Evolutionary conservation across 2,888 invertebrate genomes (phyloP), one percentile per base, ranked within the genome.

Genomic region (Pyrgus malvae): DNA sequence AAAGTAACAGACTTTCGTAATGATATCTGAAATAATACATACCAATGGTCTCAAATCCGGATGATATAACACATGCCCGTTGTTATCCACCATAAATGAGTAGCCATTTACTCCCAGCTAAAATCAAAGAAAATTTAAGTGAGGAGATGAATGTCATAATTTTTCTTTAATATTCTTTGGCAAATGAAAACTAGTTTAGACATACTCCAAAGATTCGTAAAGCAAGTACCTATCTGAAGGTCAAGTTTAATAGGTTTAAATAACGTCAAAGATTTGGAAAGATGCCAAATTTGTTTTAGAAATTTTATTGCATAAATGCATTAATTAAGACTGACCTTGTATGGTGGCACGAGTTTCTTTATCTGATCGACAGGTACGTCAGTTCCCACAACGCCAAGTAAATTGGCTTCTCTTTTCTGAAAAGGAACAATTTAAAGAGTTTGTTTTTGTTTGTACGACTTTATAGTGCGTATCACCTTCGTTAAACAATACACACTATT

Each of bases 341-440:
- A 97, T 49, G 97, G 95, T 68, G 98, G 98, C 57, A 98, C 96
- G 78, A 98, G 93, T 92, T 98, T 97, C 83, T 95, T 95, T 72
- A 99, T 95, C 89, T 99, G 97, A 80, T 97, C 95, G 70, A 99
- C 93, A 65, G 98, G 98, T 59, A 99, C 96, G 88, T 99, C 99
- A 14, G 98, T 98, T 45, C 99, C 99, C 59, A 98, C 98, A 33
- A 99, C 98, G 46, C 99, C 99, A 62, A 99, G 91, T 62, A 99
- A 92, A 81, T 97, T 98, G 14, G 98, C 98, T 65, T 95, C 95
- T 75, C 97, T 93, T 74, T 95, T 94, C 95, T 95, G 82, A 40
- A 90, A 87, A 5, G n/a, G n/a, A n/a, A n/a, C n/a, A n/a, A n/a
- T n/a, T n/a, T n/a, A n/a, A n/a, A n/a, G n/a, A n/a, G n/a, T n/a